Conservation (phyloP, 2,888 invertebrate genomes). For the Erpobdella octoculata region DNA sequence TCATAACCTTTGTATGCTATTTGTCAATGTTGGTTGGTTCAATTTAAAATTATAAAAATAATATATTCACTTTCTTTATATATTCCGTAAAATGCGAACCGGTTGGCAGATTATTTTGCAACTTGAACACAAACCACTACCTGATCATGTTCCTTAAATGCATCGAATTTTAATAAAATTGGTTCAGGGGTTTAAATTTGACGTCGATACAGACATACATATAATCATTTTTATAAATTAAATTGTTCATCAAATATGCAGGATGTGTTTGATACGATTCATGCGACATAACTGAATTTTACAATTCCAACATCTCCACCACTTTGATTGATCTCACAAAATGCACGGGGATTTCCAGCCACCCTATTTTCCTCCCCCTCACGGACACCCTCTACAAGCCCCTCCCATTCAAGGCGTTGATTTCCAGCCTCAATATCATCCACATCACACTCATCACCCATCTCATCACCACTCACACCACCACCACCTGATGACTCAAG, state of each 20-base stretch:
- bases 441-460: background rate
- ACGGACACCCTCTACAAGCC: background rate
- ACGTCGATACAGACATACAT: background rate
- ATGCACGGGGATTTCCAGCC: slow-evolving; percentile 6
- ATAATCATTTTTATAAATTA: background rate
- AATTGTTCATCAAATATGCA: background rate
- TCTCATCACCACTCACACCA: background rate
- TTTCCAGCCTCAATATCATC: slow-evolving; percentile 1
- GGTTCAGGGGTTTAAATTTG: too few relatives aligned
- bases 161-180: too few relatives aligned
- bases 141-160: too few relatives aligned
- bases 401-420: background rate
- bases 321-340: background rate
- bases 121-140: too few relatives aligned
- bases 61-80: too few relatives aligned
- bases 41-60: too few relatives aligned
- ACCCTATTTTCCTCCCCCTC: background rate
- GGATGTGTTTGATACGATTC: too few relatives aligned
- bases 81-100: too few relatives aligned
- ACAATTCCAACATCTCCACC: background rate
- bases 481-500: background rate
- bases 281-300: too few relatives aligned
- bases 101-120: too few relatives aligned
- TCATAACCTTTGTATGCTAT: too few relatives aligned
- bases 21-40: too few relatives aligned